These are phyloP conservation scores for Typhlichthys subterraneus DNA, from an alignment of 2,797 vertebrate species.

Conservation along the genomic window DNA sequence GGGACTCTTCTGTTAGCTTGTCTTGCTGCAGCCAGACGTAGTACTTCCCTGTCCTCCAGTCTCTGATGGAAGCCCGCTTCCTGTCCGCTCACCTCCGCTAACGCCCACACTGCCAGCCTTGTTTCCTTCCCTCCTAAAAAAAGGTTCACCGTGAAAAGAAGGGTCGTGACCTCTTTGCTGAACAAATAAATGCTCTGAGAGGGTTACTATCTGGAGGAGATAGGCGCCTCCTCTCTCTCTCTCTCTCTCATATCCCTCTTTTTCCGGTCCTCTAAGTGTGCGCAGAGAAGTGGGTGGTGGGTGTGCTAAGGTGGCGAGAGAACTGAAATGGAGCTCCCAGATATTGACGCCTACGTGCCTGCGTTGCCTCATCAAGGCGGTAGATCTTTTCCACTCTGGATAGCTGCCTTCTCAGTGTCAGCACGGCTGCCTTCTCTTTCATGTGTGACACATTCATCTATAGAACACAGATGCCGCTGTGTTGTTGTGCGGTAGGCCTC, in stretches of 20 bases:
- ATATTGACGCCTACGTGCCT: conserved; percentile 65
- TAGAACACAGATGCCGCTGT: no score
- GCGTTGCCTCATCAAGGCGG: conserved; percentile 61
- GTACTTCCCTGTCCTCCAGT: conserved; percentile 40
- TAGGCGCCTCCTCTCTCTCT: conserved; percentile 54
- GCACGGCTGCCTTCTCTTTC: conserved; percentile 57
- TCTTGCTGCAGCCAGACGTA: conserved; percentile 3
- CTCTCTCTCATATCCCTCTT: conserved; percentile 30
- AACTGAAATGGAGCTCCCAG: conserved; percentile 76
- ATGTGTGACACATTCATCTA: conserved; percentile 53
- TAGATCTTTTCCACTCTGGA: conserved; percentile 64
- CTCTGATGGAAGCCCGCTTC: conserved; percentile 52
- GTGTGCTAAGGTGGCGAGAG: conserved; percentile 66
- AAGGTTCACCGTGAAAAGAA: conserved; percentile 58
- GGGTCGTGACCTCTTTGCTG: conserved; percentile 41
- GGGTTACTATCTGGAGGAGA: conserved; percentile 65
- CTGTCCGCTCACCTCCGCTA: conserved; percentile 50
- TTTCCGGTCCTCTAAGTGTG: no score
- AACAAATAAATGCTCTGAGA: conserved; percentile 44
- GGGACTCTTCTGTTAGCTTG: conserved; percentile 21
- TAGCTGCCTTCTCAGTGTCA: conserved; percentile 71
- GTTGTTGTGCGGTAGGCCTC: no score
- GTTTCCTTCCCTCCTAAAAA: conserved; percentile 34
- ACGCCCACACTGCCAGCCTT: conserved; percentile 28
- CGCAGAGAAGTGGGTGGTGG: conserved; percentile 62